Evolutionary conservation across 1,140 invertebrate species (phyloP), one percentile per base, ranked within the genome.

Genomic region (Pollicipes pollicipes): DNA sequence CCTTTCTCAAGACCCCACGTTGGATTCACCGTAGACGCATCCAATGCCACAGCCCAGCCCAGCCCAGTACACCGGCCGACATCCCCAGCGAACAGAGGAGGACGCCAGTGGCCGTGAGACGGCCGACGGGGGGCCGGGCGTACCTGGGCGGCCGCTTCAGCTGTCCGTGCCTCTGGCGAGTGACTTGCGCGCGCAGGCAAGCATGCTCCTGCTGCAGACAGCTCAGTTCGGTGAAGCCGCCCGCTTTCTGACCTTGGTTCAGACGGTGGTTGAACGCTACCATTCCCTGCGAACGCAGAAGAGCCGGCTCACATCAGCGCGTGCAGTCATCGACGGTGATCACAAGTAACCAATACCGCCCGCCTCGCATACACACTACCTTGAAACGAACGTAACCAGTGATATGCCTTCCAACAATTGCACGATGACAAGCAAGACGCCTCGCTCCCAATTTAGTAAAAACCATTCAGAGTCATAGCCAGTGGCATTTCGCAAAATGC

Each of bases 151-250:
- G 76, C 77, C 86, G 84, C 74, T 83, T 84, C 75, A 88, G 86
- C 76, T 88, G 85, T 71, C 87, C 83, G 79, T 89, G 88, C 76
- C 86, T 82, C 72, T 85, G 84, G 0, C 82, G 83, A 76, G 86
- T 81, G 75, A 88, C 86, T 76, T 88, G 83, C 29, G 82, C 84
- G 79, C 87, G 87, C 67, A 89, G 77, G 74, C 85, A 84, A 76
- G 88, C 84, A 68, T 89, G 88, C 78, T 91, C 89, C 74, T 88
- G 84, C 72, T 81, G 79, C 6, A 81, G 78, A 72, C 86, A 79
- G 77, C 89, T 86, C 64, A 91, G 81, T 78, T 90, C 89, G 68
- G 89, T 79, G 74, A 90, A 86, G 28, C 89, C 88, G 78, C 88
- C 88, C 0, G 87, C 85, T 79, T 90, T 89, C 75, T 85, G 87